Evolutionary conservation across 2,797 vertebrate genomes (phyloP), one percentile per base, ranked within the genome.

Genomic region (Manis pentadactyla): DNA sequence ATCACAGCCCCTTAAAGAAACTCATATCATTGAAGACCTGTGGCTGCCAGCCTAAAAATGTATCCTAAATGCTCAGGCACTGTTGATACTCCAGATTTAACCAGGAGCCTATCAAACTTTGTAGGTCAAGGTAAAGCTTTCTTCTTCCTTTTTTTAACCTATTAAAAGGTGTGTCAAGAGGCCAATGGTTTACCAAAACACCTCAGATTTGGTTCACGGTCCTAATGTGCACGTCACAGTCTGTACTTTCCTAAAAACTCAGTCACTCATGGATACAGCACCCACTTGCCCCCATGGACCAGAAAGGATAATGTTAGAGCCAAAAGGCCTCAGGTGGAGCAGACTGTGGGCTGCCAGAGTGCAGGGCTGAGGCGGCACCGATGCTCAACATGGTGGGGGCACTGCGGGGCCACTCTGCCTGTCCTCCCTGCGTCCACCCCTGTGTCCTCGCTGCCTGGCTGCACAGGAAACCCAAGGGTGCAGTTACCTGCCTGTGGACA

Each of bases 101-200:
- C 51, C 78, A 75, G 21, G 39, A 75, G 69, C 10, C n/a, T 83
- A 46, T 74, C 5, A 46, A 59, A 74, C 69, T 51, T 79, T 66
- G n/a, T 53, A 87, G 29, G 27, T 25, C 49, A 64, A 94, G 39
- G 37, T 34, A 82, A 82, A 88, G 23, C 68, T 83, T 89, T 64
- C 74, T 75, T 59, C n/a, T 69, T 79, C 29, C 68, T 34, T 53
- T 64, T 55, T 73, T n/a, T 18, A 93, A 74, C 85, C 34, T 94
- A 82, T 31, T 66, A 66, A 66, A 74, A 83, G 46, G 29, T 73
- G 21, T 29, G 29, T 21, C 34, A 14, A 74, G n/a, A 90, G 73
- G n/a, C 61, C 66, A 42, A 9, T 8, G 59, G 51, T 73, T 95
- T 42, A 88, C 75, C 49, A 61, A 90, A 90, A 73, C 61, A 37